phyloP scores from a whole-genome alignment of 2,888 invertebrate species.

The Danaus chrysippus region DNA sequence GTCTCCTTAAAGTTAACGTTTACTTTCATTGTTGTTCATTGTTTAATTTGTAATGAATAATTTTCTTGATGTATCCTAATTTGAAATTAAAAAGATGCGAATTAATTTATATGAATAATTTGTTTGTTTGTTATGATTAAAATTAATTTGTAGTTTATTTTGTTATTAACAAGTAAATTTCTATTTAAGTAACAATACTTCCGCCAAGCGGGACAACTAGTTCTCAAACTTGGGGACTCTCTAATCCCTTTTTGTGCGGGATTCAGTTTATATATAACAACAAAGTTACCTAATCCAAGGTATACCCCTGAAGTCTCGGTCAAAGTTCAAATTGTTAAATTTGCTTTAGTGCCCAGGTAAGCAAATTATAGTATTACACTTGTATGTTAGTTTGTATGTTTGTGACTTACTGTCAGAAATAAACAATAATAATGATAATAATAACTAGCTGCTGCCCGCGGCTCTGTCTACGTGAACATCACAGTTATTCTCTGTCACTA shows the following conservation, averaged over 20 bases:
- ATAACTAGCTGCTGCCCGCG: too few relatives aligned
- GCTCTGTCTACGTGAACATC: too few relatives aligned
- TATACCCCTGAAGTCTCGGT: conserved; percentile 93
- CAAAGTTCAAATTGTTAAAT: conserved; percentile 92
- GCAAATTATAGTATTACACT: too few relatives aligned
- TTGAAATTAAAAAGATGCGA: too few relatives aligned
- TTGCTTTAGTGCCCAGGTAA: conserved; percentile 90
- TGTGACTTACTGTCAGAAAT: too few relatives aligned
- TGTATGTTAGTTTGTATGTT: too few relatives aligned
- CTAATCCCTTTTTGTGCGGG: conserved; percentile 88
- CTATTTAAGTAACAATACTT: conserved; percentile 85
- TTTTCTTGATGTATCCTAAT: too few relatives aligned
- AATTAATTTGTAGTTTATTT: conserved; percentile 5
- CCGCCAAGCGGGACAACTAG: conserved; percentile 85
- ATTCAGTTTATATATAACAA: conserved; percentile 92
- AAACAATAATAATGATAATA: too few relatives aligned
- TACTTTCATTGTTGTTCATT: too few relatives aligned
- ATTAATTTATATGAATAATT: background rate
- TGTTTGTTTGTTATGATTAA: background rate
- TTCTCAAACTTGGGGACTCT: conserved; percentile 91
- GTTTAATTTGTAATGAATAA: too few relatives aligned
- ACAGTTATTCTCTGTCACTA: too few relatives aligned
- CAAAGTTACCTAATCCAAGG: conserved; percentile 92
- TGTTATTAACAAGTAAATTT: conserved; percentile 10
- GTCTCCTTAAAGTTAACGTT: too few relatives aligned